Conservation (phyloP, 2,113 vertebrate genomes). For the Planiliza haematocheilus region DNA sequence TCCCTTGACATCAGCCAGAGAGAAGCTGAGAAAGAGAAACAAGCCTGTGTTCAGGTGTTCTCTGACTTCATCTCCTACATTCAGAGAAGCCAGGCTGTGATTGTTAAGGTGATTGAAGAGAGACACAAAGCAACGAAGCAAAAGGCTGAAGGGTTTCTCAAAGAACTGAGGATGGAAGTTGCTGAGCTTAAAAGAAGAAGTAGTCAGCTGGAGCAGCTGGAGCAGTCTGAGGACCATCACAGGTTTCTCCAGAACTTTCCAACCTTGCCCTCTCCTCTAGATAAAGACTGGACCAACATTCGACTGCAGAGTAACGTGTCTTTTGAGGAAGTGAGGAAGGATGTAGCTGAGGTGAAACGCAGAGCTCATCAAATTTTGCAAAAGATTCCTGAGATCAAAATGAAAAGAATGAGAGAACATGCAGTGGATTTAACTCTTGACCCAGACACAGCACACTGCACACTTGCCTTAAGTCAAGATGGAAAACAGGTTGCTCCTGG, state of each 20-base stretch:
- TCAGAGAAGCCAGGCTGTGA: slow-evolving; percentile 31
- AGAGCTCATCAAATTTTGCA: slow-evolving; percentile 1
- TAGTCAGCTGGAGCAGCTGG: slow-evolving; percentile 41
- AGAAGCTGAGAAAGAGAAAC: slow-evolving; percentile 18
- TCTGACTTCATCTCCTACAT: slow-evolving; percentile 22
- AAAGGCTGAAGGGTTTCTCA: slow-evolving; percentile 30
- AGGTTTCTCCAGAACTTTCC: slow-evolving; percentile 38
- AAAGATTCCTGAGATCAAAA: slow-evolving; percentile 28
- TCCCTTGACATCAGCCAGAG: background rate
- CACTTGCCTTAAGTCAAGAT: slow-evolving; percentile 34
- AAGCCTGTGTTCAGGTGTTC: slow-evolving; percentile 24
- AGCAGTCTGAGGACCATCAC: slow-evolving; percentile 41
- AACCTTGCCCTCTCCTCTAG: background rate
- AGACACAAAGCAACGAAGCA: slow-evolving; percentile 19
- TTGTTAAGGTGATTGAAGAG: slow-evolving; percentile 34
- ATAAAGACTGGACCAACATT: background rate
- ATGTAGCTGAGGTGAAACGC: background rate
- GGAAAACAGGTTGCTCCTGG: slow-evolving; percentile 28
- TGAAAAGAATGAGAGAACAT: slow-evolving; percentile 33
- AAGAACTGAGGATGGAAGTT: slow-evolving; percentile 39
- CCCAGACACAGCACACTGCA: slow-evolving; percentile 32
- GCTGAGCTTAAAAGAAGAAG: slow-evolving; percentile 32
- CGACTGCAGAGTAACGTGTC: background rate
- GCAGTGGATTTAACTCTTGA: slow-evolving; percentile 55
- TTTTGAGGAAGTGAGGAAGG: background rate